These are phyloP conservation scores for Semaprochilodus insignis DNA, from an alignment of 2,797 vertebrate genomes.

Conservation along the genomic window DNA sequence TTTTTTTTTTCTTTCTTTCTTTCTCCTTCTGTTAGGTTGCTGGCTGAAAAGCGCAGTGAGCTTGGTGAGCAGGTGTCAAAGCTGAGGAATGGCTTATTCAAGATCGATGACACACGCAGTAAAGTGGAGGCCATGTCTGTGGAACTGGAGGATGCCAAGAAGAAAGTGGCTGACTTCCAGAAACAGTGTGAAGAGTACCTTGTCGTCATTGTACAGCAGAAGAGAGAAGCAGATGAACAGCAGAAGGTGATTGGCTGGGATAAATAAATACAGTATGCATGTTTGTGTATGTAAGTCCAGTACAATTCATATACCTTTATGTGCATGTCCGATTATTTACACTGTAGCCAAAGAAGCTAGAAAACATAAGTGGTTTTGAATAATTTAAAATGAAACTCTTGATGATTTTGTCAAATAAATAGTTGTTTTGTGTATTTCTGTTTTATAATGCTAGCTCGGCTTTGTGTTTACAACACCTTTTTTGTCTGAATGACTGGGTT, in stretches of 20 bases:
- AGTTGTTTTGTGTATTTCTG: no score
- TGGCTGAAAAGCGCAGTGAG: slow-evolving; percentile 87
- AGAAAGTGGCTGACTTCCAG: slow-evolving; percentile 86
- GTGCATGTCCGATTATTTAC: neutral
- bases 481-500: slow-evolving; percentile 35
- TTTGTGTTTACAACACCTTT: slow-evolving; percentile 9
- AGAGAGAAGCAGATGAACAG: slow-evolving; percentile 85
- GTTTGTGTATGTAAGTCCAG: neutral
- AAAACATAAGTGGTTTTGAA: neutral
- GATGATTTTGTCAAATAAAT: no score
- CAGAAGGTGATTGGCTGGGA: slow-evolving; percentile 77
- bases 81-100: slow-evolving; percentile 85
- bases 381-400: neutral
- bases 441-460: neutral
- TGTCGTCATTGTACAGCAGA: slow-evolving; percentile 86
- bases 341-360: no score
- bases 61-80: slow-evolving; percentile 86
- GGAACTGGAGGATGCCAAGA: slow-evolving; percentile 87
- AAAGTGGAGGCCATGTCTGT: slow-evolving; percentile 90
- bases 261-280: slow-evolving; percentile 10
- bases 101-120: slow-evolving; percentile 86
- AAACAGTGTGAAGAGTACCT: slow-evolving; percentile 88
- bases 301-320: neutral
- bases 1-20: slow-evolving; percentile 20
- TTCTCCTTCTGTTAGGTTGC: slow-evolving; percentile 73